phyloP scores from a whole-genome alignment of 2,797 vertebrate species.

The Girardinus metallicus region DNA sequence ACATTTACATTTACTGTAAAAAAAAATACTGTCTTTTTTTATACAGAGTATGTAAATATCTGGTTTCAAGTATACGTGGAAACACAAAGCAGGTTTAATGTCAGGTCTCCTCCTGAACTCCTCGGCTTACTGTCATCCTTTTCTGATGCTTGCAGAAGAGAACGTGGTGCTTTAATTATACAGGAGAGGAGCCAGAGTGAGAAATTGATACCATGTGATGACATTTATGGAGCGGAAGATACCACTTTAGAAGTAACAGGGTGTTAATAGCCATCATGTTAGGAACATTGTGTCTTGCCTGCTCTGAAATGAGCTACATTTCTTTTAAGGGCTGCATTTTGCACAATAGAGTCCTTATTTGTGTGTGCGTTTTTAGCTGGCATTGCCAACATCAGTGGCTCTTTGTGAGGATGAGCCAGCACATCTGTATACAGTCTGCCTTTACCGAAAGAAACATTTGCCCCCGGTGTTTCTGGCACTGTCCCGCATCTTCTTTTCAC shows the following conservation, averaged over 20 bases:
- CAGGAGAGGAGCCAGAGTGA: conserved; percentile 40
- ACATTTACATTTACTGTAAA: not conserved
- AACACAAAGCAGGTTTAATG: conserved; percentile 37
- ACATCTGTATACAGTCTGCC: conserved; percentile 72
- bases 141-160: conserved; percentile 43
- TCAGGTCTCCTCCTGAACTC: conserved; percentile 40
- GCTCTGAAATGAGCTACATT: conserved; percentile 30
- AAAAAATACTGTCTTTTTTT: not conserved
- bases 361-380: conserved; percentile 55
- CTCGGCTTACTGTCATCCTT: conserved; percentile 49
- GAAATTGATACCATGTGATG: conserved; percentile 63
- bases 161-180: conserved; percentile 61
- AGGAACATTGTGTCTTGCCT: conserved; percentile 27
- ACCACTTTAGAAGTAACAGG: conserved; percentile 49
- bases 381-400: conserved; percentile 72
- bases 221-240: conserved; percentile 63
- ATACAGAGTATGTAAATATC: not conserved
- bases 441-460: conserved; percentile 58
- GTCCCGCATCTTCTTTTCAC: conserved; percentile 41
- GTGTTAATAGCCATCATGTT: conserved; percentile 55
- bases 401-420: conserved; percentile 74
- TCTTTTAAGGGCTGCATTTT: conserved; percentile 26
- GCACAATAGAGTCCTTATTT: conserved; percentile 70
- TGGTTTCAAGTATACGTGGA: not conserved
- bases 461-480: conserved; percentile 75